Percentiles rank a stretch among this genome's conserved stretches.
phyloP scores from a whole-genome alignment of 2,113 vertebrate genomes.

The human (Homo sapiens) region DNA sequence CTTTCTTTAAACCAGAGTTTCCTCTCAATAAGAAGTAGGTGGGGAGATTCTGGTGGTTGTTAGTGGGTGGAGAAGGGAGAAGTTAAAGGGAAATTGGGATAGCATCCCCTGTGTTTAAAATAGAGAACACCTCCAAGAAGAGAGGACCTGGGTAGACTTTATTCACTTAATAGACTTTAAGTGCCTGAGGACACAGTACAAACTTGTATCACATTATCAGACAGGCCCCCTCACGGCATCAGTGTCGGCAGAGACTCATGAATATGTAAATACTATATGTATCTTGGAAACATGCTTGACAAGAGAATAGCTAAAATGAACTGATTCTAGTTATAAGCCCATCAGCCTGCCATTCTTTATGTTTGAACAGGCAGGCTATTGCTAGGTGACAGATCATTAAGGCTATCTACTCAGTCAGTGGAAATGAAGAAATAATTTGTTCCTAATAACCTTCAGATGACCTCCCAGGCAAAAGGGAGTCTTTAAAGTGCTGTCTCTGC shows the following conservation, averaged over 20 bases:
- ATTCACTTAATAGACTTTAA: slow-evolving; percentile 85
- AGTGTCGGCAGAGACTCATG: slow-evolving; percentile 83
- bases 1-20: not conserved
- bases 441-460: slow-evolving; percentile 89
- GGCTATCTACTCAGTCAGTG: slow-evolving; percentile 87
- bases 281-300: slow-evolving; percentile 88
- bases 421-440: slow-evolving; percentile 92
- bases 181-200: slow-evolving; percentile 84
- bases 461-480: slow-evolving; percentile 86
- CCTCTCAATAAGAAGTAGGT: not conserved
- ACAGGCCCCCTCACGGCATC: slow-evolving; percentile 79
- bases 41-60: not conserved
- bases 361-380: slow-evolving; percentile 89
- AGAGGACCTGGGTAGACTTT: slow-evolving; percentile 76
- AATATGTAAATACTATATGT: slow-evolving; percentile 88
- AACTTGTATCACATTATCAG: slow-evolving; percentile 87
- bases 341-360: slow-evolving; percentile 88
- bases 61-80: not conserved
- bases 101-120: slow-evolving; percentile 61
- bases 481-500: slow-evolving; percentile 85
- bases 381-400: slow-evolving; percentile 91
- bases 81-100: not conserved
- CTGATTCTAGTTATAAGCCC: slow-evolving; percentile 86
- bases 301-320: slow-evolving; percentile 88
- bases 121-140: slow-evolving; percentile 73